These are phyloP conservation scores for Bombus superbus DNA, from an alignment of 1,140 invertebrate genomes.

Conservation along the genomic window DNA sequence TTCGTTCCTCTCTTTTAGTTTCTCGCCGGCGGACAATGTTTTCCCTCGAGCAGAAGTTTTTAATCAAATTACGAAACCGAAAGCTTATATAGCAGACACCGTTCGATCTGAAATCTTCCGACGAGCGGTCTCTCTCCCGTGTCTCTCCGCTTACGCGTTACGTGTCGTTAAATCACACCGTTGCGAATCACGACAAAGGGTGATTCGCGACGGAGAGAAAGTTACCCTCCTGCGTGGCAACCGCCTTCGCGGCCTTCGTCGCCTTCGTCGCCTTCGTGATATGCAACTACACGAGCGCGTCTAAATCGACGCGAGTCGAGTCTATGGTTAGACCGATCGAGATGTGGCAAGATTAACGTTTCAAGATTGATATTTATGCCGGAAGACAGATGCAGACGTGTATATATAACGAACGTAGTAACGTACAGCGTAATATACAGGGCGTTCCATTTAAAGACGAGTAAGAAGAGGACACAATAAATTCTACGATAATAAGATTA, in stretches of 20 bases:
- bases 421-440: too few species aligned
- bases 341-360: not conserved
- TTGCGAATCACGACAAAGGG: not conserved
- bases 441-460: too few species aligned
- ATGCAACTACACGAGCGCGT: too few species aligned
- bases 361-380: not conserved
- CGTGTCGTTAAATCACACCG: slow-evolving; percentile 16
- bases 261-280: too few species aligned
- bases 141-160: not conserved
- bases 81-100: too few species aligned
- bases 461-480: too few species aligned
- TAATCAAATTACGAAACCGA: not conserved
- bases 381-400: too few species aligned
- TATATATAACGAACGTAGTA: too few species aligned
- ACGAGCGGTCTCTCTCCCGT: not conserved
- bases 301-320: too few species aligned
- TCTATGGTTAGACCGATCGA: not conserved
- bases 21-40: not conserved
- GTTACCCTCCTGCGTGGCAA: not conserved
- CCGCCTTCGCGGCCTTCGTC: too few species aligned
- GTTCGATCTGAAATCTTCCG: not conserved
- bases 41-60: not conserved
- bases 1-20: not conserved
- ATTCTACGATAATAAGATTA: too few species aligned
- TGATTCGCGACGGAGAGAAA: not conserved